These are phyloP conservation scores for Dryomyza anilis DNA, from an alignment of 2,888 invertebrate genomes.

Conservation along the genomic window DNA sequence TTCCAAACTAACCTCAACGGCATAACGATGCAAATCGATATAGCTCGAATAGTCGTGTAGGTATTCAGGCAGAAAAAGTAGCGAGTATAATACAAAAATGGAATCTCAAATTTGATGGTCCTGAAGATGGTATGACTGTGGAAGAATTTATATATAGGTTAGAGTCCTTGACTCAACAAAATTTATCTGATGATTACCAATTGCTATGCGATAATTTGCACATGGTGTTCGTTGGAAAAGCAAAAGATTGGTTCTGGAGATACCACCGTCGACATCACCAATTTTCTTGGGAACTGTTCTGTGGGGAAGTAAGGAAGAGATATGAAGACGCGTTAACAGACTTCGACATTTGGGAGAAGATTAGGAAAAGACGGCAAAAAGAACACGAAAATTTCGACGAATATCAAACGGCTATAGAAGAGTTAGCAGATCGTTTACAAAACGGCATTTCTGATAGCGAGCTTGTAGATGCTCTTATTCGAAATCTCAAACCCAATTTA, in stretches of 20 bases:
- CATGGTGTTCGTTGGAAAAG: constrained; percentile 9
- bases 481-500: neutral
- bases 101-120: constrained; percentile 14
- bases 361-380: constrained; percentile 4
- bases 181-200: neutral
- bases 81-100: constrained; percentile 6
- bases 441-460: neutral
- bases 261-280: neutral
- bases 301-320: no score
- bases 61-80: constrained; percentile 13
- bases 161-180: constrained; percentile 7
- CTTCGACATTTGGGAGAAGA: constrained; percentile 12
- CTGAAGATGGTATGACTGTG: constrained; percentile 7
- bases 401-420: neutral
- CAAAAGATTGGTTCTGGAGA: constrained; percentile 4
- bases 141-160: constrained; percentile 13
- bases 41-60: neutral
- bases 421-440: constrained; percentile 3
- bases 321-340: constrained; percentile 10
- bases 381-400: constrained; percentile 8
- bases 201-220: constrained; percentile 15
- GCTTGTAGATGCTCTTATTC: neutral
- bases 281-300: constrained; percentile 6
- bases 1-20: neutral
- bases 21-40: neutral